phyloP scores from a whole-genome alignment of 1,140 invertebrate genomes.

The Lanistes nyassanus region DNA sequence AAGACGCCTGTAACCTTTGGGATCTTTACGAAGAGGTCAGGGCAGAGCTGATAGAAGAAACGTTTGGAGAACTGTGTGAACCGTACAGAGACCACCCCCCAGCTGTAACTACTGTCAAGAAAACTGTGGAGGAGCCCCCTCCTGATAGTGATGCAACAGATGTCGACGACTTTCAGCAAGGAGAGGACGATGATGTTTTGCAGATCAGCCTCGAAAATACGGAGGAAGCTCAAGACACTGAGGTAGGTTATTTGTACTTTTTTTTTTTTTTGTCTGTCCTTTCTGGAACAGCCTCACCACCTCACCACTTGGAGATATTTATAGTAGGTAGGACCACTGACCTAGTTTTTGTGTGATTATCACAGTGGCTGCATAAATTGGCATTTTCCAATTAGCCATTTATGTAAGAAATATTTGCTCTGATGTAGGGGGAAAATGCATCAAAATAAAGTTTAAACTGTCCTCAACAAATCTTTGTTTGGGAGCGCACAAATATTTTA shows the following conservation, averaged over 20 bases:
- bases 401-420: too few species aligned
- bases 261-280: not conserved
- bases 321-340: too few species aligned
- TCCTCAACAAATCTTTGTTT: too few species aligned
- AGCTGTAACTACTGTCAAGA: slow-evolving; percentile 16
- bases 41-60: slow-evolving; percentile 58
- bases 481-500: too few species aligned
- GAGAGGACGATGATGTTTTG: slow-evolving; percentile 22
- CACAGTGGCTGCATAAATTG: too few species aligned
- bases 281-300: too few species aligned
- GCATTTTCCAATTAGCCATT: too few species aligned
- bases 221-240: not conserved
- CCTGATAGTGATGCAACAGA: slow-evolving; percentile 32
- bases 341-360: too few species aligned
- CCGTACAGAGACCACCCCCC: slow-evolving; percentile 21
- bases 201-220: not conserved
- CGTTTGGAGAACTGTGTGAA: slow-evolving; percentile 53
- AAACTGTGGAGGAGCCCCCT: not conserved
- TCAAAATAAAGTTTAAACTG: too few species aligned
- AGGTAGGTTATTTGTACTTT: not conserved
- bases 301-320: too few species aligned
- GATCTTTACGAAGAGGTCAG: slow-evolving; percentile 77
- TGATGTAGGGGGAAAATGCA: too few species aligned
- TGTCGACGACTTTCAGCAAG: slow-evolving; percentile 36
- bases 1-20: slow-evolving; percentile 91